Conservation (phyloP, 2,888 invertebrate species). For the Chymomyza amoena region DNA sequence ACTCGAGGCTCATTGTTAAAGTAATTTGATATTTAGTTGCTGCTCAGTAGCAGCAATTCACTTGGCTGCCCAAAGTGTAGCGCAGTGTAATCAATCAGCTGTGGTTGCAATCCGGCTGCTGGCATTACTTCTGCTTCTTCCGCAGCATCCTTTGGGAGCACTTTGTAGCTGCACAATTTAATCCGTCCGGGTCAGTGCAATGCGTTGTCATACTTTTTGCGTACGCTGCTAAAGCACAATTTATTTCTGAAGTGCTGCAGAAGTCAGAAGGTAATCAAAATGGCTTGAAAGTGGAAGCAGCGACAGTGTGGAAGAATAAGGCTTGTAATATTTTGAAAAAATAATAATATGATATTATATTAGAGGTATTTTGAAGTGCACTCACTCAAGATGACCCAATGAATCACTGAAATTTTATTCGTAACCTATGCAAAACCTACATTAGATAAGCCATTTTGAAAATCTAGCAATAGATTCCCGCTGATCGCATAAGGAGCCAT, state of each 20-base stretch:
- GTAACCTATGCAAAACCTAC: too few species aligned
- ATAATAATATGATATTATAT: too few species aligned
- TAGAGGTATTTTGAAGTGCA: too few species aligned
- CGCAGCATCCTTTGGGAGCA: background rate
- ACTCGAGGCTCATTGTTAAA: background rate
- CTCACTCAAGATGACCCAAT: too few species aligned
- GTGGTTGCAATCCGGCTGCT: background rate
- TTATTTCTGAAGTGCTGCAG: background rate
- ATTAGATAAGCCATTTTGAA: too few species aligned
- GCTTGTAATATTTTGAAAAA: too few species aligned
- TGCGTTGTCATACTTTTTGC: background rate
- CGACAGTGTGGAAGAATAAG: too few species aligned
- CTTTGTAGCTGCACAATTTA: background rate
- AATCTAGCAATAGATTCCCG: too few species aligned
- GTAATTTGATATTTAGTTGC: conserved; percentile 8
- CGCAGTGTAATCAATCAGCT: conserved; percentile 10
- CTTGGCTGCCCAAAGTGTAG: conserved; percentile 1
- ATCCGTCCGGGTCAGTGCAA: background rate
- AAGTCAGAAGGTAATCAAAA: background rate
- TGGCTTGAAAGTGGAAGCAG: too few species aligned
- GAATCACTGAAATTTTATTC: too few species aligned
- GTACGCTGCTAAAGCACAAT: background rate
- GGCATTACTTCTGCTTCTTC: background rate
- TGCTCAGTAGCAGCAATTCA: background rate
- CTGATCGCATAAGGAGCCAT: too few species aligned